These are phyloP conservation scores for Gopherus evgoodei DNA, from an alignment of 2,113 vertebrate genomes.

Conservation along the genomic window DNA sequence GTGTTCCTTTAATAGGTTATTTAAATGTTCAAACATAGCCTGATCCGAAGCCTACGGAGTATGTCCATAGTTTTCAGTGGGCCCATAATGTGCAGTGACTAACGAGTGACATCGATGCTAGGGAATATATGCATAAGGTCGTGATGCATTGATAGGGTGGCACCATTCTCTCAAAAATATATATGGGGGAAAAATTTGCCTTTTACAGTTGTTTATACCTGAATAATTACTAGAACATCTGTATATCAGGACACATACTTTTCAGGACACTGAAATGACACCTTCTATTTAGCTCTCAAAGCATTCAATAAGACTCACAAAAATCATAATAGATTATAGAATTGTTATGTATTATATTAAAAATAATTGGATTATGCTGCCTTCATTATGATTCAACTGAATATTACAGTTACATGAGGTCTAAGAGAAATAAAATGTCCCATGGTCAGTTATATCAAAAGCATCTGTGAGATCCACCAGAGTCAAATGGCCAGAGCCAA, in stretches of 20 bases:
- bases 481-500: neutral
- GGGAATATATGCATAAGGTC: neutral
- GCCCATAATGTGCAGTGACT: fast-evolving
- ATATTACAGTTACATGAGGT: neutral
- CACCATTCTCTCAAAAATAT: neutral
- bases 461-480: neutral
- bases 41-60: neutral
- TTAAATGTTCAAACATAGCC: neutral
- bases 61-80: fast-evolving
- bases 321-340: fast-evolving
- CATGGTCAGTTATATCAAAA: neutral
- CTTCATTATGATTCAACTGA: neutral
- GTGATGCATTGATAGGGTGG: fast-evolving
- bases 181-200: neutral
- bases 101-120: neutral
- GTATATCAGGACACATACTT: neutral
- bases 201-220: neutral
- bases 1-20: neutral
- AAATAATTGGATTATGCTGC: fast-evolving
- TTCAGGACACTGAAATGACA: neutral
- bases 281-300: neutral
- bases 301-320: neutral
- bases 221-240: fast-evolving
- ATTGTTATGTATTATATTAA: fast-evolving
- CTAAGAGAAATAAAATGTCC: neutral